Evolutionary conservation across 2,888 invertebrate species (phyloP).

Genomic region (Andricus quercusramuli): DNA sequence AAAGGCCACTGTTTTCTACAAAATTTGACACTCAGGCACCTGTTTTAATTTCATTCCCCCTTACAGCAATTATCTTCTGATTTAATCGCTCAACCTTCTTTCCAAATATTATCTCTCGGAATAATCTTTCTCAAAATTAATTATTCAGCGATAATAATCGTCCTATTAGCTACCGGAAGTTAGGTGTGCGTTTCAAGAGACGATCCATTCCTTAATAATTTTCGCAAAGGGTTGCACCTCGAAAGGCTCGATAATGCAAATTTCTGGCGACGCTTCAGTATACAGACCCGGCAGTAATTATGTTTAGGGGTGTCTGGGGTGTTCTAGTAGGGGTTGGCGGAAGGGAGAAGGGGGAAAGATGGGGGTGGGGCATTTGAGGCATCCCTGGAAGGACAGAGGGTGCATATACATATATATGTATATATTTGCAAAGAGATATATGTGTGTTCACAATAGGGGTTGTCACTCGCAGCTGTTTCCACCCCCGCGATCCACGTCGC

Average conservation of each 20-base stretch:
- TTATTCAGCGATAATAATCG: slow-evolving; percentile 36
- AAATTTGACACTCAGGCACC: background rate
- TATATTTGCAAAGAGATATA: slow-evolving; percentile 41
- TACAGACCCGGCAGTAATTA: slow-evolving; percentile 64
- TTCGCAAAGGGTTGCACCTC: slow-evolving; percentile 48
- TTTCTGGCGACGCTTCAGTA: slow-evolving; percentile 57
- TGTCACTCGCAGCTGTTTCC: slow-evolving; percentile 73
- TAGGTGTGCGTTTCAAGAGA: slow-evolving; percentile 41
- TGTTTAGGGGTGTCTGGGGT: slow-evolving; percentile 53
- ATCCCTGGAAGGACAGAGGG: background rate
- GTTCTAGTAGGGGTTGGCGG: slow-evolving; percentile 39
- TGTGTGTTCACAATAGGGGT: slow-evolving; percentile 60
- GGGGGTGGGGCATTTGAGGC: slow-evolving; percentile 42
- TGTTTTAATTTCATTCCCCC: background rate
- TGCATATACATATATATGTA: background rate
- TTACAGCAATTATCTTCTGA: background rate
- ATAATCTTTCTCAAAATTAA: slow-evolving; percentile 29
- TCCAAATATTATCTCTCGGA: background rate
- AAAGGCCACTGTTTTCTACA: too few relatives aligned
- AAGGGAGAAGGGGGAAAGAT: slow-evolving; percentile 48
- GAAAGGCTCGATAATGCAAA: slow-evolving; percentile 66
- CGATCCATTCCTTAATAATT: slow-evolving; percentile 67
- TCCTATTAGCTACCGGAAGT: slow-evolving; percentile 35
- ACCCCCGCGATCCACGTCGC: slow-evolving; percentile 58
- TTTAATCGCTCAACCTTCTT: background rate